Conservation (phyloP, 2,888 invertebrate species). For the Megaustenia siamemsis region DNA sequence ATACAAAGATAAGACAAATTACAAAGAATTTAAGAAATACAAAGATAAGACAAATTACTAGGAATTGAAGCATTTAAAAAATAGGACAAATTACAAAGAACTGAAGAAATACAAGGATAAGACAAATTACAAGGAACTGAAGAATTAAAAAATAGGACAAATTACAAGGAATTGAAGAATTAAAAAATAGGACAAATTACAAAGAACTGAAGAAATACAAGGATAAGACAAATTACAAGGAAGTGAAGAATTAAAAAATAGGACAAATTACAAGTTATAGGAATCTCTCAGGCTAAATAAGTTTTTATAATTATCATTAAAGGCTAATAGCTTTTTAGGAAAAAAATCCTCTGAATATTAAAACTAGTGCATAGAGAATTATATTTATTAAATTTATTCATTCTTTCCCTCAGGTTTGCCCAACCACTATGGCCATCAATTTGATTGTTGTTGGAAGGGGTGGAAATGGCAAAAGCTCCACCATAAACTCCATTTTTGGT, state of each 20-base stretch:
- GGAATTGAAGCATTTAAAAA: not conserved
- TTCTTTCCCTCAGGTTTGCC: not conserved
- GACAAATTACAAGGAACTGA: no score
- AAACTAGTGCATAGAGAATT: no score
- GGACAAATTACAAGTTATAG: not conserved
- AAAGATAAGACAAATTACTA: not conserved
- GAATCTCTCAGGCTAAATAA: no score
- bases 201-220: not conserved
- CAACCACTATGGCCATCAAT: not conserved
- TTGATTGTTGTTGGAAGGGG: conserved; percentile 13
- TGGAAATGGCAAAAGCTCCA: conserved; percentile 39
- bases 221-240: not conserved
- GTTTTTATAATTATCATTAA: no score
- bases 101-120: no score
- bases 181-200: not conserved
- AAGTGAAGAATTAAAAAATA: not conserved
- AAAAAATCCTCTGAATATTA: no score
- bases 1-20: no score
- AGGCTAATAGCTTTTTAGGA: no score
- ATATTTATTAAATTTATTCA: not conserved
- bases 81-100: not conserved
- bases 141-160: not conserved
- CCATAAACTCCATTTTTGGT: conserved; percentile 19
- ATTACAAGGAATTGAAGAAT: not conserved
- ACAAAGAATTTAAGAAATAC: no score